Conservation (phyloP, 2,113 vertebrate genomes). For the Neotoma lepida region DNA sequence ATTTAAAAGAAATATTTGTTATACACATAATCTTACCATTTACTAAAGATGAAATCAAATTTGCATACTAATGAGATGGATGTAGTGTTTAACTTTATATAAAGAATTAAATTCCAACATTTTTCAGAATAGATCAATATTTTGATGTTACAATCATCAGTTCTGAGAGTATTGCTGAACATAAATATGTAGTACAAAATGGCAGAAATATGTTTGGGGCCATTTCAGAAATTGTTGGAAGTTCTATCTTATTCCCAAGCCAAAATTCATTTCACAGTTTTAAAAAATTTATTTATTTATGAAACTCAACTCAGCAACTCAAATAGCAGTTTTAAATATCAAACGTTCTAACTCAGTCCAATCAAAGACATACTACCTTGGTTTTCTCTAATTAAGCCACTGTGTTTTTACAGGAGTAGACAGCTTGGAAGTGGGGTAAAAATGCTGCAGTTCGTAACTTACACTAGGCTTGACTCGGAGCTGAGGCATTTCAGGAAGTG, state of each 20-base stretch:
- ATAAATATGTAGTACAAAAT: neutral
- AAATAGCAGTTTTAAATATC: neutral
- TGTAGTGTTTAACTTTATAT: neutral
- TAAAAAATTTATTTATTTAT: neutral
- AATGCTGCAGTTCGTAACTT: too few species aligned
- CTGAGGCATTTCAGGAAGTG: neutral
- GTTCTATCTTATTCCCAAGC: neutral
- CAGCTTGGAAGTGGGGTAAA: neutral
- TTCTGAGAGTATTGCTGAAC: neutral
- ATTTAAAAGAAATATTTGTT: neutral
- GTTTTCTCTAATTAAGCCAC: neutral
- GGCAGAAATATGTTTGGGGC: neutral
- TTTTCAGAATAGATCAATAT: neutral
- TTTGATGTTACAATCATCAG: neutral
- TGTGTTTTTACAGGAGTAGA: neutral
- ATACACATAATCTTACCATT: neutral
- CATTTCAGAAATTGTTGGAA: neutral
- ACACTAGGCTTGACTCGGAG: neutral
- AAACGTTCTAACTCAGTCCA: neutral
- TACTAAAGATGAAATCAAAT: neutral
- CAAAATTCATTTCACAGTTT: neutral
- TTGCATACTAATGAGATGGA: neutral
- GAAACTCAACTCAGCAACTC: neutral
- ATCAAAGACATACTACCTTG: neutral
- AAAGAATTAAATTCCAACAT: neutral